Evolutionary conservation across 2,888 invertebrate species (phyloP), one percentile per base, ranked within the genome.

Genomic region (Rhingia rostrata): DNA sequence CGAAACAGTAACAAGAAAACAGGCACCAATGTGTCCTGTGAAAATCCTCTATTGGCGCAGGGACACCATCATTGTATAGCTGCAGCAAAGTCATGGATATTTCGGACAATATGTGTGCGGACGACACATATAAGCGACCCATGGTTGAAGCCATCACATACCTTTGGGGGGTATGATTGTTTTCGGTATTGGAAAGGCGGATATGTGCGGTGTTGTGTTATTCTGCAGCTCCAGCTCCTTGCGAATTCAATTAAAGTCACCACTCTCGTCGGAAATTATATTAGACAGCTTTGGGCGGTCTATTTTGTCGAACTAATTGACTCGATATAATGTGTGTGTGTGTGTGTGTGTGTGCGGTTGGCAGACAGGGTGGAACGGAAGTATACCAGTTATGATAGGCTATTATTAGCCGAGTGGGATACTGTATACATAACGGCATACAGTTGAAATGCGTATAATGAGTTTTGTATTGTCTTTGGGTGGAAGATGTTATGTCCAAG

Each of bases 221-320:
- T 49, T 56, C 64, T 49, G 64, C 30, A 37, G 56, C 32, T 22
- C 6, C 54, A 60, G 53, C 43, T 75, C 60, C 75, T 67, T 75
- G 53, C 60, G 67, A 75, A 75, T 75, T 75, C 75, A 75, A 75
- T 75, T 75, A 67, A 67, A 75, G 67, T 60, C 67, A 75, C 43
- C 67, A 75, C 67, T 75, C 58, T 75, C 53, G 49, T 67, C 60
- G 75, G 75, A 67, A 75, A 66, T 75, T 67, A 60, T 74, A 74
- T 74, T 41, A 60, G 74, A 66, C 74, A 66, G 74, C 66, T 74
- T 58, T 58, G 74, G 74, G 73, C 75, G 45, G 30, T 30, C 22
- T 43, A 75, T 60, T 75, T 67, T 75, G 67, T 45, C 66, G 58
- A 60, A 60, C 75, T 67, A 75, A 75, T 67, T 66, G 75, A 75